Base-by-base conservation (phyloP, 2,888 invertebrate genomes). In the Criorhina ranunculi region DNA sequence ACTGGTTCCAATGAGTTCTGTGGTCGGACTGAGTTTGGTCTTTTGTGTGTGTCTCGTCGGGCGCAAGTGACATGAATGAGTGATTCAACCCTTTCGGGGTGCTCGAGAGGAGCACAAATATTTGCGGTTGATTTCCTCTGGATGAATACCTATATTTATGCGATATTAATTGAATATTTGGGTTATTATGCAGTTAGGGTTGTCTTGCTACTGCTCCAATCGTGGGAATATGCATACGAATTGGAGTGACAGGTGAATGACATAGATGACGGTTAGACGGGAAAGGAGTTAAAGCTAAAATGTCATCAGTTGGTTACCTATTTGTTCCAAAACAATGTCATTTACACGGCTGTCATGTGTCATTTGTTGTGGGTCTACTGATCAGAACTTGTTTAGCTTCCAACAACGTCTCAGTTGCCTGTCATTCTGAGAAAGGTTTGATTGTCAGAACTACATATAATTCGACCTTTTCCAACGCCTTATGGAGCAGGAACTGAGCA, bases 1-100 rank as follows among this genome's bases (percentile, higher is more conserved):
- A 85, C 76, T 75, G 66, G 80, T 85, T 85, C 60, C 80, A 76
- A 85, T 85, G 80, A 72, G 85, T 75, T 70, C 29, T 85, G 85
- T 37, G 85, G 85, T 85, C 60, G 53, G 60, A 70, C 57, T 73
- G 69, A 57, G 67, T 57, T 35, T 31, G n/a, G n/a, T 4, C 70
- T 70, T 40, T 57, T 55, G 42, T 82, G 44, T 17, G 44, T 62
- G n/a, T n/a, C 24, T 24, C 24, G 24, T 24, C 24, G 2, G 2
- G 24, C 2, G 24, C 24, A 24, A 24, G 24, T 24, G 24, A 24
- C 46, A 35, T 60, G 15, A 17, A 33, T 59, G 19, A 44, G 44
- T 31, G 37, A 31, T 5, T 19, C 11, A 67, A 62, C 73, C 73
- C 73, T 53, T 67, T 53, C 31, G 15, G 11, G n/a, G 31, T 35